These are phyloP conservation scores for Pogonophryne albipinna DNA, from an alignment of 2,797 vertebrate species.

Conservation along the genomic window DNA sequence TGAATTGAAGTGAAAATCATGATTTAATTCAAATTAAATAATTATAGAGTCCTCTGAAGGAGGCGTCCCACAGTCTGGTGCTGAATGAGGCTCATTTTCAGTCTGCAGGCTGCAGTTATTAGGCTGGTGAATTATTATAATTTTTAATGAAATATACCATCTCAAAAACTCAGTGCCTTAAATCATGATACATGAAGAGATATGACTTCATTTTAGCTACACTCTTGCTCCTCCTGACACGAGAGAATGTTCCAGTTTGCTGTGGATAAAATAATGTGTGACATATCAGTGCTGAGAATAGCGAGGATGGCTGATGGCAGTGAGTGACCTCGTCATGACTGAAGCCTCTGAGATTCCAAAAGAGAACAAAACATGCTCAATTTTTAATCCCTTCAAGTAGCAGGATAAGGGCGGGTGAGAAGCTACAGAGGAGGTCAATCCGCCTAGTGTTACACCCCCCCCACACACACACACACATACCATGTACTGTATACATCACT, in stretches of 20 bases:
- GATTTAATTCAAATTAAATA: background rate
- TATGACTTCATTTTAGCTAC: conserved; percentile 1
- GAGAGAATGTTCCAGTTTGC: conserved; percentile 19
- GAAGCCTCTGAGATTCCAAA: conserved; percentile 61
- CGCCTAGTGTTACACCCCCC: conserved; percentile 31
- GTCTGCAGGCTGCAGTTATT: background rate
- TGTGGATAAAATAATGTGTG: conserved; percentile 57
- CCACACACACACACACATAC: too few relatives aligned
- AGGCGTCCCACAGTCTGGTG: background rate
- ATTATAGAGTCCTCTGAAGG: background rate
- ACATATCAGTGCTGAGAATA: conserved; percentile 65
- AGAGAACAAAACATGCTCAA: conserved; percentile 65
- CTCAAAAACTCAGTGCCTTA: background rate
- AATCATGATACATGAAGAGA: conserved; percentile 17
- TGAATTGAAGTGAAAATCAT: background rate
- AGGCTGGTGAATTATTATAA: background rate
- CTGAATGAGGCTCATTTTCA: background rate
- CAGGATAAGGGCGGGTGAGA: conserved; percentile 15
- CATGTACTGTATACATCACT: too few relatives aligned
- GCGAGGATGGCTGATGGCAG: conserved; percentile 66
- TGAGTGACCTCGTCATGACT: conserved; percentile 73
- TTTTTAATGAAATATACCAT: background rate
- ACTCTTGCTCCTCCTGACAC: conserved; percentile 8
- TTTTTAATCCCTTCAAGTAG: conserved; percentile 69
- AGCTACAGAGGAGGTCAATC: conserved; percentile 29